Conservation (phyloP, 2,113 vertebrate species). For the Zosterops borbonicus region DNA sequence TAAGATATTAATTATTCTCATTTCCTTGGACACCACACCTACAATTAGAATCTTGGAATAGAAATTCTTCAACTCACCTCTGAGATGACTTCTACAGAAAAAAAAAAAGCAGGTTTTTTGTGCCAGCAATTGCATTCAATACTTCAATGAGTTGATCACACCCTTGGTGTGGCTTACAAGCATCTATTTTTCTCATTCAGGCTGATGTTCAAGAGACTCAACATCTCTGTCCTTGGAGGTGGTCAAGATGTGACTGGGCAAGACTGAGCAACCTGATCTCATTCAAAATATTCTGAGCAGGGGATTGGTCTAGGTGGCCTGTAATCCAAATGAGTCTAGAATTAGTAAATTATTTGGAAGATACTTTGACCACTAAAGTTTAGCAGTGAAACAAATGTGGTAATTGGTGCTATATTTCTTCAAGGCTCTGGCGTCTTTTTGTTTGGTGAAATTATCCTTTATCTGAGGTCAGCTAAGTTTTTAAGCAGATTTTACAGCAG, state of each 20-base stretch:
- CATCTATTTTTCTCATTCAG: not conserved
- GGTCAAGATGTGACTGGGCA: not conserved
- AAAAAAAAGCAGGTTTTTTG: accelerated
- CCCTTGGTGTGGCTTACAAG: not conserved
- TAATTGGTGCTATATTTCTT: not conserved
- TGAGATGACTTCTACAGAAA: not conserved
- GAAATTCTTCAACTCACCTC: not conserved
- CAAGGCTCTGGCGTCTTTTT: not conserved
- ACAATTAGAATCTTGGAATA: not conserved
- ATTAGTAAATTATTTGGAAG: not conserved
- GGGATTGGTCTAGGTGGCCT: not conserved
- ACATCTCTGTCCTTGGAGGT: not conserved
- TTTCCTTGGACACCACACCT: not conserved
- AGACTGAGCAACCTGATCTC: not conserved
- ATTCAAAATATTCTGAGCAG: not conserved
- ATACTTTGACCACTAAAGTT: not conserved
- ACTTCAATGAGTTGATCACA: not conserved
- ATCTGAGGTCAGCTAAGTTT: not conserved
- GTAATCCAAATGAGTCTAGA: not conserved
- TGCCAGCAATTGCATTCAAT: not conserved
- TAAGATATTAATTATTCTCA: not conserved
- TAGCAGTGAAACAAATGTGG: not conserved
- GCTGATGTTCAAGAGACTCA: not conserved
- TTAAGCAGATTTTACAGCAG: not conserved
- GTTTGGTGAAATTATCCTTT: not conserved